These are phyloP conservation scores for Ictidomys tridecemlineatus DNA, from an alignment of 2,113 vertebrate genomes.

Conservation along the genomic window DNA sequence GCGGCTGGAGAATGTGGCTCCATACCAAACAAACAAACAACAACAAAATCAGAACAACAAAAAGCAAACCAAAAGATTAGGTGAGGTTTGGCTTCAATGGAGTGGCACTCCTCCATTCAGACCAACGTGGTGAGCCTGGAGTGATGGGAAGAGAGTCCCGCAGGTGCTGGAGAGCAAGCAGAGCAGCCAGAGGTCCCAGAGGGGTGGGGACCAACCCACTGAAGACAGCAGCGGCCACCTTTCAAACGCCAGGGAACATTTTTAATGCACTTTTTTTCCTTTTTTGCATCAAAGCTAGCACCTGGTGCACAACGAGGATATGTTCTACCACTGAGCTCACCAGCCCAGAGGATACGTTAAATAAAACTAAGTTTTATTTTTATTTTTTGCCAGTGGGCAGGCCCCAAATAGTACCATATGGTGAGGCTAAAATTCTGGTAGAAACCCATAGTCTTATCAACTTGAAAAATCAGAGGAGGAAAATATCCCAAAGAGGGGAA, in stretches of 20 bases:
- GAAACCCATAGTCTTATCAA: not conserved
- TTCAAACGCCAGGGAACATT: conserved; percentile 28
- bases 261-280: not conserved
- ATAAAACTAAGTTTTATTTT: not conserved
- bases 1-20: too few species aligned
- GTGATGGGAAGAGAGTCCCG: too few species aligned
- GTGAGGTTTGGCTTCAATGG: not conserved
- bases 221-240: not conserved
- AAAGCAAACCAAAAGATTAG: too few species aligned
- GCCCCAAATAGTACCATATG: not conserved
- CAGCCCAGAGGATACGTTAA: not conserved
- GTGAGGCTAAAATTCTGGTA: not conserved
- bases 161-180: not conserved
- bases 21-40: too few species aligned
- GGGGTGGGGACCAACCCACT: not conserved
- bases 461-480: not conserved
- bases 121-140: not conserved
- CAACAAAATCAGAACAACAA: too few species aligned
- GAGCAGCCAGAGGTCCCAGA: not conserved
- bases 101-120: not conserved
- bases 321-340: not conserved
- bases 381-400: not conserved
- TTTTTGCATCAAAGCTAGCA: too few species aligned
- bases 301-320: not conserved
- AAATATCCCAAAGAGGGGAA: not conserved